A percentile compares a stretch with the other conserved stretches of the same genome.
Evolutionary conservation across 2,888 invertebrate genomes (phyloP).

Genomic region (Cheilosia urbana): DNA sequence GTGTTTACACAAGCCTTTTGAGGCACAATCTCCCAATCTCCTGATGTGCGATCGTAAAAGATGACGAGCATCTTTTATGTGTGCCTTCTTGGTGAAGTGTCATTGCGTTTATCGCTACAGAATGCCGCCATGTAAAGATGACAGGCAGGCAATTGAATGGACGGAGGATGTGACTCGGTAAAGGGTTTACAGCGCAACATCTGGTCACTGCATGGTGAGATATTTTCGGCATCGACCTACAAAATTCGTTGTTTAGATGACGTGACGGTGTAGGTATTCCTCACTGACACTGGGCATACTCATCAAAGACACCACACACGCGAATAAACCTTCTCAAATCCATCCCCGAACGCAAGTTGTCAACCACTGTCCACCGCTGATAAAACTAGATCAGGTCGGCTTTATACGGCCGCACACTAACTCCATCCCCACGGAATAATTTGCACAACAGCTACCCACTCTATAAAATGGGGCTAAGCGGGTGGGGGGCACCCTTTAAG

Average conservation of each 20-base stretch:
- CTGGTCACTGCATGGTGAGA: conserved; percentile 64
- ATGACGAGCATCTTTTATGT: conserved; percentile 35
- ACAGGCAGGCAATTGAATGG: conserved; percentile 27
- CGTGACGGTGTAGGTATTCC: background rate
- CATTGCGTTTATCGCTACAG: conserved; percentile 53
- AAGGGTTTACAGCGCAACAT: conserved; percentile 64
- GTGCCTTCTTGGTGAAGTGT: conserved; percentile 39
- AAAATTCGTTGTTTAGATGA: conserved; percentile 35
- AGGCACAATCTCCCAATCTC: conserved; percentile 4
- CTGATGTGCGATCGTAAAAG: conserved; percentile 9
- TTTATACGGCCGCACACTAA: background rate
- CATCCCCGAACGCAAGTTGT: conserved; percentile 38
- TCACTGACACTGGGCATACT: conserved; percentile 35
- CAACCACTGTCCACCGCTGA: conserved; percentile 62
- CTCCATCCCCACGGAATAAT: conserved; percentile 58
- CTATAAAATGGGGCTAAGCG: conserved; percentile 26
- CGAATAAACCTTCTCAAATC: conserved; percentile 47
- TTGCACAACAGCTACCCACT: conserved; percentile 13
- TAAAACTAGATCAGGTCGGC: conserved; percentile 27
- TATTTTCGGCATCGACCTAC: background rate
- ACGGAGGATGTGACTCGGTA: conserved; percentile 23
- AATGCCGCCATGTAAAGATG: conserved; percentile 12
- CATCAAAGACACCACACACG: conserved; percentile 34
- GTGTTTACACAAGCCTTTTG: conserved; percentile 43
- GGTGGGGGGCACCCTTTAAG: conserved; percentile 14